A percentile compares a stretch with the other conserved stretches of the same genome.
These are phyloP conservation scores for Meteorus colon DNA, from an alignment of 2,888 invertebrate species.

Conservation along the genomic window DNA sequence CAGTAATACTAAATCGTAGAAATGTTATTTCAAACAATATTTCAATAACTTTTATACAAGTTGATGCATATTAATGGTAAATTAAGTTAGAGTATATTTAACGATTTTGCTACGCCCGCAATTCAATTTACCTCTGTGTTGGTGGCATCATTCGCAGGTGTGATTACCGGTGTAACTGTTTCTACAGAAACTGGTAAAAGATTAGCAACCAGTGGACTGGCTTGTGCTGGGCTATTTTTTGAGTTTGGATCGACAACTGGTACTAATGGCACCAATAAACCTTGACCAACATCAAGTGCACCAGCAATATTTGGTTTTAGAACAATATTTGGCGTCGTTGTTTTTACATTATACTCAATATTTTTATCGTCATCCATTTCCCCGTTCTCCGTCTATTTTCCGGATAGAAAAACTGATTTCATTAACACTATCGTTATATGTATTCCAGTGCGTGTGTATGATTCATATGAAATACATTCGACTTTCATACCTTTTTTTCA, in stretches of 20 bases:
- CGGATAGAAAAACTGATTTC: background rate
- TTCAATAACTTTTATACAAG: too few species aligned
- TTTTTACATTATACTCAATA: background rate
- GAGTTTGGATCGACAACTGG: constrained; percentile 37
- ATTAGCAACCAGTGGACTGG: constrained; percentile 34
- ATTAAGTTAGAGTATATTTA: background rate
- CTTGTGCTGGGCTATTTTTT: constrained; percentile 10
- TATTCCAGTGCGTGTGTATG: background rate
- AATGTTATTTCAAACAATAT: too few species aligned
- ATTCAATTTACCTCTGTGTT: constrained; percentile 38
- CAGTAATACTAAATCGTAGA: too few species aligned
- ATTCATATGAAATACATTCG: background rate
- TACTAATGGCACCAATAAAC: constrained; percentile 37
- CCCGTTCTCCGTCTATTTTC: background rate
- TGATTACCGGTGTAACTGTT: constrained; percentile 13
- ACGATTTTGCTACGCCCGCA: background rate
- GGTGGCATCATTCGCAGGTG: constrained; percentile 5
- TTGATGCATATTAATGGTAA: background rate
- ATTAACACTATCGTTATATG: background rate
- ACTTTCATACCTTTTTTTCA: constrained; percentile 11
- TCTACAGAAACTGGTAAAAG: constrained; percentile 37
- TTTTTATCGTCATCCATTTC: background rate
- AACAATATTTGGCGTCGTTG: constrained; percentile 31
- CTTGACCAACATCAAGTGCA: constrained; percentile 41
- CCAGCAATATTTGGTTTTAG: constrained; percentile 37